Base-by-base conservation (phyloP, 2,797 vertebrate species). In the Merluccius polli region DNA sequence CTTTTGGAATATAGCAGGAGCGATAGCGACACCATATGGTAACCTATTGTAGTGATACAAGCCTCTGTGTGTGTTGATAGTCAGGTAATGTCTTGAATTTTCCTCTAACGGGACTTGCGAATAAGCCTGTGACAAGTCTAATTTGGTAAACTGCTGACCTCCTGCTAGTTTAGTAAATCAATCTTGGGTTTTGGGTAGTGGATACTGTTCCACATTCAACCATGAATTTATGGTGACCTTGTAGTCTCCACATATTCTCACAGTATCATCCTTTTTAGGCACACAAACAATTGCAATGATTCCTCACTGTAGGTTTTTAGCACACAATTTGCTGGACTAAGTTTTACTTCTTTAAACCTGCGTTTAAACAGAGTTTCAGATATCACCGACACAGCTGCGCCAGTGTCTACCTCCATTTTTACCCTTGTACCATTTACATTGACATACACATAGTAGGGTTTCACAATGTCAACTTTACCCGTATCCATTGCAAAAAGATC, bases 401-500 rank as follows among this genome's bases (percentile, higher is more conserved):
- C 48, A 21, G 48, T 52, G 48, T 52, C 21, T 52, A 52, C 18
- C 48, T 21, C 48, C 21, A 52, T 52, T 52, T 52, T 52, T 0
- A 52, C 21, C 48, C 48, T n/a, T 21, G 41, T 18, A 48, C 41
- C 41, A 48, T 48, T 18, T 21, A 21, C 21, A 21, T 18, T 52
- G 18, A 52, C 48, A n/a, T 52, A 52, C 18, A 68, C 65, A 68
- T 31, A 29, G 65, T 68, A 68, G 15, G n/a, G 65, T 68, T 68
- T 68, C 65, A 68, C 65, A 68, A 67, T 67, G n/a, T 67, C 63
- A 67, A 9, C n/a, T 67, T 24, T 67, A 67, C 63, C 65, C 27
- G 15, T 13, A 3, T 68, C 65, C 65, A 68, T 68, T 68, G 65
- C 27, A 68, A 68, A 68, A 29, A 68, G 65, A 9, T 68, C 65